Base-by-base conservation (phyloP, 1,140 invertebrate species). In the Drosophila carrolli region DNA sequence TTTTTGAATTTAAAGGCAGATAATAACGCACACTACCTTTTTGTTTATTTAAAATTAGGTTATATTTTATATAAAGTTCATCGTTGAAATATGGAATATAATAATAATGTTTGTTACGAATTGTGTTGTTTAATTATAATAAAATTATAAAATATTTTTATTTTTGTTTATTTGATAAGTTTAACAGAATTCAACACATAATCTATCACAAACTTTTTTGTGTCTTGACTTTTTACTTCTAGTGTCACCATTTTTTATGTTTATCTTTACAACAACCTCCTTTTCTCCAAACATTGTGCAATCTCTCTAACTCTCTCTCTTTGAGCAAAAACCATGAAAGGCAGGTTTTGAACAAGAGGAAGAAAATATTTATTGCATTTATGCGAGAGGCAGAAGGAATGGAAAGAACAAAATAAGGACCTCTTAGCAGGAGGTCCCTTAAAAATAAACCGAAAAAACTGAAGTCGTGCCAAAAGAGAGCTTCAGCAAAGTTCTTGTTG, bases 351-450 rank as follows among this genome's bases (percentile, higher is more conserved):
- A 35, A 16, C 1, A 65, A 44, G 67, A 55, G 51, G 63, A 60
- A 59, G 57, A 67, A 76, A 73, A 80, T 57, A 79, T 84, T 83
- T 83, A 83, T 84, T 80, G 66, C 81, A 84, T 80, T 84, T 84
- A 73, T 84, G 66, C 66, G 48, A 76, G 56, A 35, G 13, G 44
- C 29, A 37, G 35, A 37, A 47, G 35, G 37, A 47, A 59, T 6
- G 51, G 5, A 16, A 35, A 23, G 8, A 66, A 47, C 35, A 58
- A 50, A 62, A 47, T 47, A 62, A 66, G 46, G 40, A 60, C 60
- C 43, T 37, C 48, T 32, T 46, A 72, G 66, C 56, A 60, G 53
- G 56, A 67, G 35, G 35, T 35, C 7, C 46, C 19, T 13, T 38
- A 23, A 41, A 63, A 37, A 16, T 16, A 60, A 53, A 29, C 35